These are phyloP conservation scores for Platanista minor DNA, from an alignment of 2,113 vertebrate species.

Conservation along the genomic window DNA sequence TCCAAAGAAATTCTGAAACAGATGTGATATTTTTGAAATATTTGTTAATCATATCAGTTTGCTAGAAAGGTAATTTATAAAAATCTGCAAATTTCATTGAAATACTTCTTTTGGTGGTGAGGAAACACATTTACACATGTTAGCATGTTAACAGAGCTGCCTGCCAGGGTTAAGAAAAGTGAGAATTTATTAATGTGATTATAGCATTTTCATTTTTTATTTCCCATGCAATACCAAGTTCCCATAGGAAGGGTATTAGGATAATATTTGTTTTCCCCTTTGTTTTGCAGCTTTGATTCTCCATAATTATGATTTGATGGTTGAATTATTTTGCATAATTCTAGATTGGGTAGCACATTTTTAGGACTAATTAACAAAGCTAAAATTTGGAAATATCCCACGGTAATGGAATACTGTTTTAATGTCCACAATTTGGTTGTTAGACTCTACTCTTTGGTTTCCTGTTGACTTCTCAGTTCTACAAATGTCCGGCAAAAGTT, in stretches of 20 bases:
- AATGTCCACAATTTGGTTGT: background rate
- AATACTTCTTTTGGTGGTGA: constrained; percentile 34
- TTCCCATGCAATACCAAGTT: background rate
- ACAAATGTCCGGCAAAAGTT: background rate
- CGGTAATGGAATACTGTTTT: background rate
- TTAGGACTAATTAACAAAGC: background rate
- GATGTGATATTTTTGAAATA: constrained; percentile 41
- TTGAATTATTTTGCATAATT: constrained; percentile 4
- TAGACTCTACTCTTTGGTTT: rapidly evolving
- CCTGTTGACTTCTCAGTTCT: background rate
- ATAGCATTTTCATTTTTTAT: background rate
- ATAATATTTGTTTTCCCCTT: background rate
- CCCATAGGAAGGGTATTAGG: background rate
- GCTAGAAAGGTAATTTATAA: constrained; percentile 50
- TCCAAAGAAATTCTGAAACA: constrained; percentile 48
- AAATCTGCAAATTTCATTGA: constrained; percentile 56
- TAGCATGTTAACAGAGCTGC: background rate
- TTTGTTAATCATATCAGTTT: constrained; percentile 10
- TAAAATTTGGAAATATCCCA: constrained; percentile 9
- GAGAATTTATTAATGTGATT: constrained; percentile 16
- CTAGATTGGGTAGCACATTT: background rate
- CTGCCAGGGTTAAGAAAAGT: constrained; percentile 41
- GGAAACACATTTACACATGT: constrained; percentile 36
- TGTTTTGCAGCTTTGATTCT: constrained; percentile 18
- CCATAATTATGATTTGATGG: background rate